Evolutionary conservation across 2,888 invertebrate genomes (phyloP).

Genomic region (Andrena dorsata): DNA sequence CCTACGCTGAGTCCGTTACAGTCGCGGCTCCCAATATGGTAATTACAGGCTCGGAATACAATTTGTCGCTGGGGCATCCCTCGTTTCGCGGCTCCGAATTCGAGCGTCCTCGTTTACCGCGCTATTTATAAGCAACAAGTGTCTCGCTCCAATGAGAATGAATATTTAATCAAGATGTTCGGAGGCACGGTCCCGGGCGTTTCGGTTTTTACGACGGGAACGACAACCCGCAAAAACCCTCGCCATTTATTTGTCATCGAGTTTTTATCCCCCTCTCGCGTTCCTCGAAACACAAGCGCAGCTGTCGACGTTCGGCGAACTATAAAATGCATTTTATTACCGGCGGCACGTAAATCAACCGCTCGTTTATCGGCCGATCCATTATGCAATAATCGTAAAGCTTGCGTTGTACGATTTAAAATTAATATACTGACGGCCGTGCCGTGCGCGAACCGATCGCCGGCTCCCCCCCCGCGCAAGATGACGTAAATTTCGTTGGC

Average conservation of each 20-base stretch:
- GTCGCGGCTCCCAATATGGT: too few species aligned
- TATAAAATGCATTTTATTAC: constrained; percentile 33
- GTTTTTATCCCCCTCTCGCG: not conserved
- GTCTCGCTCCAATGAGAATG: constrained; percentile 42
- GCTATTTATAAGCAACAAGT: constrained; percentile 59
- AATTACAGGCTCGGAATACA: too few species aligned
- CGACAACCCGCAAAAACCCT: not conserved
- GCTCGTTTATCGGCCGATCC: constrained; percentile 39
- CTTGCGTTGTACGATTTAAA: constrained; percentile 29
- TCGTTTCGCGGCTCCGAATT: not conserved
- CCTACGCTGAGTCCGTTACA: not conserved
- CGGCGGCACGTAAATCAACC: constrained; percentile 21
- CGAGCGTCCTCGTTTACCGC: not conserved
- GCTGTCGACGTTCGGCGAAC: constrained; percentile 38
- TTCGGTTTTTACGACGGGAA: constrained; percentile 25
- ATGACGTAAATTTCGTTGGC: constrained; percentile 60
- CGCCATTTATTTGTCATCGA: not conserved
- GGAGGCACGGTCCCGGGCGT: not conserved
- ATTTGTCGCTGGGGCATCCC: too few species aligned
- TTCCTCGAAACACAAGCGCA: constrained; percentile 30
- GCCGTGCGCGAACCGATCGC: not conserved
- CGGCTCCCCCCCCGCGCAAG: not conserved
- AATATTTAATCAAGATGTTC: constrained; percentile 54
- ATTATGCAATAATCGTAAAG: constrained; percentile 52
- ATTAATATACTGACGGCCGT: constrained; percentile 37